These are phyloP conservation scores for Ormyrus nitidulus DNA, from an alignment of 2,888 invertebrate species.

Conservation along the genomic window DNA sequence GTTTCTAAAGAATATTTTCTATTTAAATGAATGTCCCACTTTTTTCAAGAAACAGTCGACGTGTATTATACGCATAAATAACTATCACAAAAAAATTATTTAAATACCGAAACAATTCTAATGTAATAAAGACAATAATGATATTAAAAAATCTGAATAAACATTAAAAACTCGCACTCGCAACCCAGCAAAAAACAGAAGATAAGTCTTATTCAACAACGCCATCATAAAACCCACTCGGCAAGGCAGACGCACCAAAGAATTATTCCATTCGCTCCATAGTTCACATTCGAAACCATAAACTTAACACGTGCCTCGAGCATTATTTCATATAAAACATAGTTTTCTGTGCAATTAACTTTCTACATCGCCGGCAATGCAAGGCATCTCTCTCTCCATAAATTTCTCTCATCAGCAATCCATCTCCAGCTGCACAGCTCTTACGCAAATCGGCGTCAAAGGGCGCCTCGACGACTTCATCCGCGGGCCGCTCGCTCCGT, in stretches of 20 bases:
- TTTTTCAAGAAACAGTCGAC: too few species aligned
- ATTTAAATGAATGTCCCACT: too few species aligned
- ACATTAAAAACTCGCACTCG: background rate
- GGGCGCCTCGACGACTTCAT: conserved; percentile 13
- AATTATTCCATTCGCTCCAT: too few species aligned
- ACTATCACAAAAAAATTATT: too few species aligned
- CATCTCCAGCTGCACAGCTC: too few species aligned
- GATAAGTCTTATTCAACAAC: background rate
- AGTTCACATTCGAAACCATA: too few species aligned
- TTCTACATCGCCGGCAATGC: conserved; percentile 7
- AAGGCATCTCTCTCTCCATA: conserved; percentile 11
- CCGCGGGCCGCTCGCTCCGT: background rate
- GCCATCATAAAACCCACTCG: background rate
- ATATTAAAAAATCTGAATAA: background rate
- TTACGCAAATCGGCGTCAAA: too few species aligned
- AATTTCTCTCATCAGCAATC: conserved; percentile 14
- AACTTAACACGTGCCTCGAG: background rate
- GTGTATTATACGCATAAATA: too few species aligned
- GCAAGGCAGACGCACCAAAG: too few species aligned
- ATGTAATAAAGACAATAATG: too few species aligned
- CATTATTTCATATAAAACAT: conserved; percentile 1
- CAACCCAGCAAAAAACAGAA: background rate
- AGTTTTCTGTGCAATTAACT: conserved; percentile 30
- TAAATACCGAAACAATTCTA: too few species aligned
- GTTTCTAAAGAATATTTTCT: too few species aligned